Conservation (phyloP, 2,113 vertebrate species). For the Cololabis saira region DNA sequence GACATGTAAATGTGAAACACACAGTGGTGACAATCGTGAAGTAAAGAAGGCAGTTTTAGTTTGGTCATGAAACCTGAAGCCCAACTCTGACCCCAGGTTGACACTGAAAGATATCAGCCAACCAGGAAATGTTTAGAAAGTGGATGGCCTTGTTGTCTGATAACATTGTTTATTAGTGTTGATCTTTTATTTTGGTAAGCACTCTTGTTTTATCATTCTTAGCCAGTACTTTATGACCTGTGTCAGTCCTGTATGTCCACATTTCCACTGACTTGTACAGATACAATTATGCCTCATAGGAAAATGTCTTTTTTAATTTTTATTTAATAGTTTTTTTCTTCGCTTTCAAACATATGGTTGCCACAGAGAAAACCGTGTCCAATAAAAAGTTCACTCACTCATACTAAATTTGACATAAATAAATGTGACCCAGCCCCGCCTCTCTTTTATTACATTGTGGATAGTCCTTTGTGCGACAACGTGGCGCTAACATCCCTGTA, state of each 20-base stretch:
- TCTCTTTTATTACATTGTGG: conserved; percentile 26
- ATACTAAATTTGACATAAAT: conserved; percentile 72
- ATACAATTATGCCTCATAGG: conserved; percentile 60
- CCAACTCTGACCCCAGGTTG: conserved; percentile 9
- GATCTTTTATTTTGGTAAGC: conserved; percentile 52
- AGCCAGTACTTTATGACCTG: conserved; percentile 49
- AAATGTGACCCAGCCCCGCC: conserved; percentile 51
- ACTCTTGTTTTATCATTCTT: conserved; percentile 37
- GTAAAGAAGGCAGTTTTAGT: background rate
- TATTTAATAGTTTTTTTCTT: conserved; percentile 17
- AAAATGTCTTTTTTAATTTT: conserved; percentile 45
- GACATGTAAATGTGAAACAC: conserved; percentile 22
- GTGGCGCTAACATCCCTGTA: conserved; percentile 6
- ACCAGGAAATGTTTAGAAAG: conserved; percentile 48
- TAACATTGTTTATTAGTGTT: conserved; percentile 51
- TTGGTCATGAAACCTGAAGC: background rate
- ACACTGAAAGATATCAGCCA: conserved; percentile 2
- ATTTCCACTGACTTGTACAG: conserved; percentile 70
- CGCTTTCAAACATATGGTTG: conserved; percentile 43
- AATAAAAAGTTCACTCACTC: conserved; percentile 67
- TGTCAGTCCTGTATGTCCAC: conserved; percentile 25
- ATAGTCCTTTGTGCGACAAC: conserved; percentile 53
- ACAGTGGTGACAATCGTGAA: conserved; percentile 6
- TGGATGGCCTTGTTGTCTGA: background rate
- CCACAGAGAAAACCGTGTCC: conserved; percentile 53